Evolutionary conservation across 1,140 invertebrate genomes (phyloP).

Genomic region (Alviniconcha marisindica): DNA sequence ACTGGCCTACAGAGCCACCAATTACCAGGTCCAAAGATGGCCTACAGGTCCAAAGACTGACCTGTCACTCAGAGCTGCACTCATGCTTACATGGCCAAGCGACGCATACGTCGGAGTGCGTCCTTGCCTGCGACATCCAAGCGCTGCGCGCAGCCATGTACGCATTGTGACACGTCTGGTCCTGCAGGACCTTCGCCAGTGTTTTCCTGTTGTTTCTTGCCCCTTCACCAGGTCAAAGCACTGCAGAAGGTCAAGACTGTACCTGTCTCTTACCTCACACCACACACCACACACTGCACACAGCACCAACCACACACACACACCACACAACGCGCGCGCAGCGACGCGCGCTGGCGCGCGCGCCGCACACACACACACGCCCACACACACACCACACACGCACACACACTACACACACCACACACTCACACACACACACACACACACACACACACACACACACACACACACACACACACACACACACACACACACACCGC

Average conservation of each 20-base stretch:
- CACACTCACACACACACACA: neutral
- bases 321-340: no score
- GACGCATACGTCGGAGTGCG: neutral
- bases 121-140: neutral
- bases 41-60: conserved; percentile 1
- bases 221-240: neutral
- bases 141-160: neutral
- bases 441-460: neutral
- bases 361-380: no score
- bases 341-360: no score
- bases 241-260: neutral
- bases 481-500: no score
- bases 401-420: neutral
- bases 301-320: no score
- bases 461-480: neutral
- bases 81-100: neutral
- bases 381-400: no score
- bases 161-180: neutral
- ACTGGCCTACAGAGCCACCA: no score
- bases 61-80: neutral
- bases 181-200: neutral
- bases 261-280: neutral
- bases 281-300: no score
- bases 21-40: no score
- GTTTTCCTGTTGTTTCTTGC: neutral